Evolutionary conservation across 1,140 invertebrate species (phyloP).

Genomic region (Melanaphis sacchari): DNA sequence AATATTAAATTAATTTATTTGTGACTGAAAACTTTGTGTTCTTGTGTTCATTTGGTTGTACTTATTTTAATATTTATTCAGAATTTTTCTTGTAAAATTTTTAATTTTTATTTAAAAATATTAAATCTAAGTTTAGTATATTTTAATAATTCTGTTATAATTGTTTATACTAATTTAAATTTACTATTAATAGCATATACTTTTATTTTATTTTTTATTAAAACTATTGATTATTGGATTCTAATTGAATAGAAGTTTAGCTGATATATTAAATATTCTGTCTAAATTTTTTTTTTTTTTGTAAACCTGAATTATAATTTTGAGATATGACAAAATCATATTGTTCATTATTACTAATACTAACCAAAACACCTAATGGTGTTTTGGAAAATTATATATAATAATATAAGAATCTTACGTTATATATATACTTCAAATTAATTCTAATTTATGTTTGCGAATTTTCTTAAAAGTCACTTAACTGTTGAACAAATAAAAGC

Average conservation of each 20-base stretch:
- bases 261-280: not conserved
- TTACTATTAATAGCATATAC: not conserved
- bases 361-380: not conserved
- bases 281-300: not conserved
- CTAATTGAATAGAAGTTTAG: not conserved
- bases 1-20: not conserved
- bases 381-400: not conserved
- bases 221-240: not conserved
- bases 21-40: not conserved
- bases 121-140: not conserved
- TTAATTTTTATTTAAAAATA: not conserved
- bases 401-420: not conserved
- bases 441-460: not conserved
- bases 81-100: not conserved
- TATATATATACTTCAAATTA: not conserved
- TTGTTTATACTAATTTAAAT: not conserved
- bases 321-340: not conserved
- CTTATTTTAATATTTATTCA: not conserved
- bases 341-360: not conserved
- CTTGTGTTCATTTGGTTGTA: not conserved
- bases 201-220: not conserved
- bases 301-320: not conserved
- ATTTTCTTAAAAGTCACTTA: not conserved
- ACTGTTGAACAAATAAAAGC: not conserved
- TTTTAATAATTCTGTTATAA: not conserved